Conservation (phyloP, 2,888 invertebrate species). For the Lasioglossum figueresi region DNA sequence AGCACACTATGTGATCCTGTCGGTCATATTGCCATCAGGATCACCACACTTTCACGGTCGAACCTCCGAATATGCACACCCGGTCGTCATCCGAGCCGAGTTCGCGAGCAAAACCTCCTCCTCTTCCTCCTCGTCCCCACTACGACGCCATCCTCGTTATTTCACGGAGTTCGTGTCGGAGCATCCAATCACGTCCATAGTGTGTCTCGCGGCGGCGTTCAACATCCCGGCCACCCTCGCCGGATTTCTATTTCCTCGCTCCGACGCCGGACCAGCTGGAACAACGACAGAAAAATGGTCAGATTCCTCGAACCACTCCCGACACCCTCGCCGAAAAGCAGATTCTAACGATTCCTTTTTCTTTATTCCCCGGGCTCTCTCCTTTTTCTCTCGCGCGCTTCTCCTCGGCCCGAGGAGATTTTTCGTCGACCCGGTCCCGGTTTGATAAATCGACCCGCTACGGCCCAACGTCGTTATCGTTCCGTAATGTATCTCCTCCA, state of each 20-base stretch:
- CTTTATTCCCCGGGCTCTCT: neutral
- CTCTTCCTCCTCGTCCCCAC: slow-evolving; percentile 14
- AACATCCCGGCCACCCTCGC: slow-evolving; percentile 52
- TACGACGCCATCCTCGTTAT: slow-evolving; percentile 52
- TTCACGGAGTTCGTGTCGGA: slow-evolving; percentile 46
- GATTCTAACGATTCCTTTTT: slow-evolving; percentile 30
- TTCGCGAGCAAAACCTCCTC: slow-evolving; percentile 12
- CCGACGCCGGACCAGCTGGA: slow-evolving; percentile 50
- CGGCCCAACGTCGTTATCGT: slow-evolving; percentile 47
- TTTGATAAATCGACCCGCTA: slow-evolving; percentile 41
- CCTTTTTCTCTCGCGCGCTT: neutral
- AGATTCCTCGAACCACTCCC: slow-evolving; percentile 26
- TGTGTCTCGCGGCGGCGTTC: slow-evolving; percentile 39
- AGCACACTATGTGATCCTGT: slow-evolving; percentile 61
- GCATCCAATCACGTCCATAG: slow-evolving; percentile 59
- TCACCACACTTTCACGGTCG: slow-evolving; percentile 24
- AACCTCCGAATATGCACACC: slow-evolving; percentile 18
- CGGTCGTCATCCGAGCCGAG: slow-evolving; percentile 38
- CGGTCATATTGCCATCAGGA: slow-evolving; percentile 53
- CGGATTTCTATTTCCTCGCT: slow-evolving; percentile 27
- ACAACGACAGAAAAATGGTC: slow-evolving; percentile 66
- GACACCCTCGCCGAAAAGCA: neutral
- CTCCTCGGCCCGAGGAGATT: slow-evolving; percentile 5
- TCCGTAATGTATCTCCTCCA: slow-evolving; percentile 12
- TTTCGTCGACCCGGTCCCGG: slow-evolving; percentile 38